phyloP scores from a whole-genome alignment of 2,113 vertebrate genomes.

The Stegostoma tigrinum region DNA sequence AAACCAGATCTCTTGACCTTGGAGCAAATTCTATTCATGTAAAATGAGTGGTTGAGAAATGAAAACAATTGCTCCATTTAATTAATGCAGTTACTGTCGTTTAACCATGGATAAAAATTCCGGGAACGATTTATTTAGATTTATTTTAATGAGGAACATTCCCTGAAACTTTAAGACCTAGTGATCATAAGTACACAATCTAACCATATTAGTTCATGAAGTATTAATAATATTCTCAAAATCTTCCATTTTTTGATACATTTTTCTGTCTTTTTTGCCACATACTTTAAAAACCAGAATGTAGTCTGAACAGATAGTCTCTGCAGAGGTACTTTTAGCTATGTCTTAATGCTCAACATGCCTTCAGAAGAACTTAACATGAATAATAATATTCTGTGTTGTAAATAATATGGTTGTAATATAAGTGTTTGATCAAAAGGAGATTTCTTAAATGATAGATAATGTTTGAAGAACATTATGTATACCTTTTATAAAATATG shows the following conservation, averaged over 20 bases:
- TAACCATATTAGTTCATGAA: not conserved
- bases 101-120: not conserved
- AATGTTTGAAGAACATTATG: not conserved
- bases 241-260: not conserved
- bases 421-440: not conserved
- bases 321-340: not conserved
- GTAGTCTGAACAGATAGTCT: not conserved
- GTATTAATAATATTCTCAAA: not conserved
- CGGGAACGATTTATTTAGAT: not conserved
- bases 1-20: not conserved
- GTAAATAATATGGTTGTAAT: not conserved
- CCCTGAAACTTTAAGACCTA: constrained; percentile 13
- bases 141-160: constrained; percentile 11
- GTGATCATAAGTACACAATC: not conserved
- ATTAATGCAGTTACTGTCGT: not conserved
- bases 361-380: not conserved
- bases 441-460: not conserved
- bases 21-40: not conserved
- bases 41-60: constrained; percentile 3
- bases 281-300: not conserved
- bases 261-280: not conserved
- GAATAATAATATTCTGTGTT: not conserved
- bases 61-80: not conserved
- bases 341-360: not conserved
- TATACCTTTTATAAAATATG: not conserved